These are phyloP conservation scores for Lymantria dispar DNA, from an alignment of 2,888 invertebrate genomes.

Conservation along the genomic window DNA sequence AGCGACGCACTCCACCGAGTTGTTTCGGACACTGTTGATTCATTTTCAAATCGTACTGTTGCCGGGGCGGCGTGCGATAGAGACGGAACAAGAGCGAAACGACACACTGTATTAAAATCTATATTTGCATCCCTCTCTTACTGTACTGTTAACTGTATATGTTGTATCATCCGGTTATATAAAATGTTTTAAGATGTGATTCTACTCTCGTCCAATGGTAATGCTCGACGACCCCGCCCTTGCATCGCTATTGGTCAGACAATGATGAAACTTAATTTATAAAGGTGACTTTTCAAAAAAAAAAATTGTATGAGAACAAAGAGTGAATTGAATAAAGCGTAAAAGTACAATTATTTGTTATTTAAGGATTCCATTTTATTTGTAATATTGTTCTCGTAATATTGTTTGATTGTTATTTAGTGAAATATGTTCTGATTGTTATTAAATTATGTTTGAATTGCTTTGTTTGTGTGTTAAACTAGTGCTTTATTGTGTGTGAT, in stretches of 20 bases:
- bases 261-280: conserved; percentile 78
- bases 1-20: conserved; percentile 56
- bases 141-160: conserved; percentile 79
- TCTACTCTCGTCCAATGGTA: conserved; percentile 55
- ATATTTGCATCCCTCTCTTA: conserved; percentile 59
- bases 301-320: conserved; percentile 60
- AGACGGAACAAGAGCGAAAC: conserved; percentile 61
- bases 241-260: conserved; percentile 55
- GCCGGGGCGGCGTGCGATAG: conserved; percentile 50
- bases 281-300: conserved; percentile 81
- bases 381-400: conserved; percentile 57
- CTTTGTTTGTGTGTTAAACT: conserved; percentile 20
- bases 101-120: conserved; percentile 70
- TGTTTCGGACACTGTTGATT: conserved; percentile 76
- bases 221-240: conserved; percentile 55
- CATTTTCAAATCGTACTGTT: conserved; percentile 69
- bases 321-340: conserved; percentile 71
- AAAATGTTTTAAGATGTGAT: conserved; percentile 77
- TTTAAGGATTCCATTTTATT: conserved; percentile 57
- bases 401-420: conserved; percentile 55
- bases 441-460: conserved; percentile 48
- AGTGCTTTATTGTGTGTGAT: conserved; percentile 24
- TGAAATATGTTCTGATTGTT: conserved; percentile 37
- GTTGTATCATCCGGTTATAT: conserved; percentile 82
- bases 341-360: conserved; percentile 81